Percentiles rank a stretch among this genome's conserved stretches.
Conservation (phyloP, 2,797 vertebrate genomes). For the Diplodus puntazzo region DNA sequence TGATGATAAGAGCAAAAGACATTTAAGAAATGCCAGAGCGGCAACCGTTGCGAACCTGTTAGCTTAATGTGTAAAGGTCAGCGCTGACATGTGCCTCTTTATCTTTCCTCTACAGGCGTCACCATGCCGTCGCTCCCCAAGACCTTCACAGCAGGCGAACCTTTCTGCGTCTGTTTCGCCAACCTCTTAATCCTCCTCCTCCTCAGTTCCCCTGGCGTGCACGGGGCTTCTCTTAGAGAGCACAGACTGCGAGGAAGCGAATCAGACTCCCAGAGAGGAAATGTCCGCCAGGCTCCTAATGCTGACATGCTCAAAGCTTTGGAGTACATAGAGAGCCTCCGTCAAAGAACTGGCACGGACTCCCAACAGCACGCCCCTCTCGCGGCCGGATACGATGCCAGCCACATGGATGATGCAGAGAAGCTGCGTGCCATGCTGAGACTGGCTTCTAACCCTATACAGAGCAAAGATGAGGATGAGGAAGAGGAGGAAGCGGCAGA, state of each 20-base stretch:
- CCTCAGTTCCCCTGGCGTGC: constrained; percentile 70
- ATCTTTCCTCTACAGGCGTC: constrained; percentile 70
- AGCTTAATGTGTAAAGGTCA: constrained; percentile 60
- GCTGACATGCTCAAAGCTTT: constrained; percentile 95
- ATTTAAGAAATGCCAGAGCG: constrained; percentile 50
- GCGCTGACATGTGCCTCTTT: constrained; percentile 57
- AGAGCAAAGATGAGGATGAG: constrained; percentile 51
- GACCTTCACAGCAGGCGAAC: constrained; percentile 71
- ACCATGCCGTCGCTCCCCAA: constrained; percentile 73
- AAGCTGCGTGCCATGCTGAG: constrained; percentile 77
- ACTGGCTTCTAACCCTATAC: constrained; percentile 53
- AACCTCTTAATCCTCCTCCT: constrained; percentile 79
- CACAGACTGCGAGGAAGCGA: constrained; percentile 89
- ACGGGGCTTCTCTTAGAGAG: constrained; percentile 89
- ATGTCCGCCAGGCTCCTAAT: constrained; percentile 83
- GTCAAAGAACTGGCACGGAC: constrained; percentile 83
- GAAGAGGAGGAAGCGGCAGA: constrained; percentile 79
- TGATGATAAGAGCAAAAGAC: constrained; percentile 28
- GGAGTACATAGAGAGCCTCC: constrained; percentile 94
- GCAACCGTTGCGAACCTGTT: constrained; percentile 35
- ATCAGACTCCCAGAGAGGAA: constrained; percentile 80
- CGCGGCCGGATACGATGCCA: constrained; percentile 77
- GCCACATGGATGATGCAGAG: constrained; percentile 64
- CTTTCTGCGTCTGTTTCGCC: constrained; percentile 75
- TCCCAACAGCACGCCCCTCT: constrained; percentile 74